Conservation (phyloP, 2,113 vertebrate genomes). For the Pseudorasbora parva region DNA sequence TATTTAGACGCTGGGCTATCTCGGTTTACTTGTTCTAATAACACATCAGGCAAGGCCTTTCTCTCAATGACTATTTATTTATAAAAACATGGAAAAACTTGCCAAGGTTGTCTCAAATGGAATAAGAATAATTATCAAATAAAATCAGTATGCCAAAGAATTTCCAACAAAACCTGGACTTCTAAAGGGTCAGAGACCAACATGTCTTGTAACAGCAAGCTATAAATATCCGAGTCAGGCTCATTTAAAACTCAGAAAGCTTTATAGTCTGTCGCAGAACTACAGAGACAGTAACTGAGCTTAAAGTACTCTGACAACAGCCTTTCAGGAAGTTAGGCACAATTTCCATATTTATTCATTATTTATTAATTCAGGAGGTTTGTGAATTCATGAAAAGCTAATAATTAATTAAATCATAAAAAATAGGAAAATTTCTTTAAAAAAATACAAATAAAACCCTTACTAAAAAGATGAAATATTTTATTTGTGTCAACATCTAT, state of each 20-base stretch:
- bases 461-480: no score
- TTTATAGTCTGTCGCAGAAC: constrained; percentile 29
- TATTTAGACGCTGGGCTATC: constrained; percentile 12
- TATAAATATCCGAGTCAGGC: constrained; percentile 34
- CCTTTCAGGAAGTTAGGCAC: not conserved
- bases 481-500: not conserved
- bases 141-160: not conserved
- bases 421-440: no score
- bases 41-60: not conserved
- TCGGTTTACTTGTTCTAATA: constrained; percentile 21
- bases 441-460: not conserved
- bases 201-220: not conserved
- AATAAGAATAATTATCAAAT: not conserved
- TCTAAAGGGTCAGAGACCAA: constrained; percentile 13
- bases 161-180: not conserved
- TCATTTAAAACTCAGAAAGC: constrained; percentile 14
- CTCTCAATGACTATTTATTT: constrained; percentile 3
- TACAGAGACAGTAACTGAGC: not conserved
- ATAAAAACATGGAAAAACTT: constrained; percentile 10
- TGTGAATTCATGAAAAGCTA: not conserved
- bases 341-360: not conserved
- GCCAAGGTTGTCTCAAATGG: not conserved
- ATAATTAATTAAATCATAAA: not conserved
- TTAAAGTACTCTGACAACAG: not conserved
- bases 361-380: not conserved